phyloP scores from a whole-genome alignment of 2,888 invertebrate genomes.

The Eilema griseolum region DNA sequence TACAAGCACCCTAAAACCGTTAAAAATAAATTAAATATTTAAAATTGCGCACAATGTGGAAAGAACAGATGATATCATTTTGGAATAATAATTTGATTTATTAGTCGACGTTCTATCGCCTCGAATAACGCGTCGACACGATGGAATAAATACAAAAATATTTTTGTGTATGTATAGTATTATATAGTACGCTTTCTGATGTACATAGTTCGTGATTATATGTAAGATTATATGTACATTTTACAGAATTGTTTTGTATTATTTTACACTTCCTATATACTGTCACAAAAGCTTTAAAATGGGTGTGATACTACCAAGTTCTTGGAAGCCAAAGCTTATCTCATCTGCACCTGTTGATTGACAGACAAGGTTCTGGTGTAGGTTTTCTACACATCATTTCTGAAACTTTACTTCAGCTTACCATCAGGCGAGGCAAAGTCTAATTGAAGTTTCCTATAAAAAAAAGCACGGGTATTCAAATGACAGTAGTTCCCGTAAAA shows the following conservation, averaged over 20 bases:
- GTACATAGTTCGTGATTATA: constrained; percentile 82
- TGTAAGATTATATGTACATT: constrained; percentile 86
- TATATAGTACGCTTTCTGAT: constrained; percentile 76
- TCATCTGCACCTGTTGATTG: no score
- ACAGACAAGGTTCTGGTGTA: no score
- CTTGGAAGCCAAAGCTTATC: no score
- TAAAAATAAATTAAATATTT: background rate
- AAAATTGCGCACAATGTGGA: constrained; percentile 30
- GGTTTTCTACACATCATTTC: no score
- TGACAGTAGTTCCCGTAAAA: no score
- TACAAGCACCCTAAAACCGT: background rate
- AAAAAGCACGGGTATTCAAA: no score
- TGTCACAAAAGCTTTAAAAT: background rate
- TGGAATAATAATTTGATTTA: constrained; percentile 7
- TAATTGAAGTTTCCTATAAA: no score
- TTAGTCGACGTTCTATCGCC: constrained; percentile 20
- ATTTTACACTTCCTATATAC: constrained; percentile 37
- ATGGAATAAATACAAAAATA: constrained; percentile 57
- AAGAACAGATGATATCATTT: constrained; percentile 12
- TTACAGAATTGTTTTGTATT: constrained; percentile 70
- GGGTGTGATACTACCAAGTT: no score
- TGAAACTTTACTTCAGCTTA: no score
- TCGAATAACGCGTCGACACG: constrained; percentile 18
- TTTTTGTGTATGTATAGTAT: constrained; percentile 80
- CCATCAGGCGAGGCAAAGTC: no score